These are phyloP conservation scores for Cercopithecus mona DNA, from an alignment of 2,113 vertebrate species.

Conservation along the genomic window DNA sequence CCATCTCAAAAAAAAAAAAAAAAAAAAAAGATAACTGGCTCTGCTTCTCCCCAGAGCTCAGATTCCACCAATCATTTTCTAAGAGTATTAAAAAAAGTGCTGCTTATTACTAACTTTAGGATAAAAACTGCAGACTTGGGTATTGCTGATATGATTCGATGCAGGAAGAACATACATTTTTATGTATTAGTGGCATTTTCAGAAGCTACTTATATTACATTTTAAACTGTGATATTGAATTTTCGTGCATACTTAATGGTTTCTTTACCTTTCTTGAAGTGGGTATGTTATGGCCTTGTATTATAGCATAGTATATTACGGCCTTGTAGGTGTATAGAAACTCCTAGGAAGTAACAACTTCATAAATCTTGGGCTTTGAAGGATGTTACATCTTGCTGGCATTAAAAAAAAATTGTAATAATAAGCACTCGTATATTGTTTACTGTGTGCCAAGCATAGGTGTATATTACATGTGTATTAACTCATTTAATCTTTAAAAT, in stretches of 20 bases:
- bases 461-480: not conserved
- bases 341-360: not conserved
- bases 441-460: not conserved
- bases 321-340: not conserved
- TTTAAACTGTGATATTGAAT: conserved; percentile 14
- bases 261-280: not conserved
- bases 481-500: not conserved
- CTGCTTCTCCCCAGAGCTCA: not conserved
- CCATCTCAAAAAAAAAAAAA: no score
- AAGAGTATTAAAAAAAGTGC: not conserved
- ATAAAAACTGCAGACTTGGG: not conserved
- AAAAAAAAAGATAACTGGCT: not conserved
- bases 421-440: not conserved
- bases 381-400: not conserved
- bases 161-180: not conserved
- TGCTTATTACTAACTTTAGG: not conserved
- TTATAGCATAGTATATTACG: no score
- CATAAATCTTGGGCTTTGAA: not conserved
- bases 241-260: not conserved
- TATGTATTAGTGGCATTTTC: not conserved
- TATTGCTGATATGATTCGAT: not conserved
- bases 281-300: not conserved
- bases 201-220: not conserved
- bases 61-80: not conserved
- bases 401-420: not conserved